Evolutionary conservation across 2,113 vertebrate genomes (phyloP).

Genomic region (Willisornis vidua): DNA sequence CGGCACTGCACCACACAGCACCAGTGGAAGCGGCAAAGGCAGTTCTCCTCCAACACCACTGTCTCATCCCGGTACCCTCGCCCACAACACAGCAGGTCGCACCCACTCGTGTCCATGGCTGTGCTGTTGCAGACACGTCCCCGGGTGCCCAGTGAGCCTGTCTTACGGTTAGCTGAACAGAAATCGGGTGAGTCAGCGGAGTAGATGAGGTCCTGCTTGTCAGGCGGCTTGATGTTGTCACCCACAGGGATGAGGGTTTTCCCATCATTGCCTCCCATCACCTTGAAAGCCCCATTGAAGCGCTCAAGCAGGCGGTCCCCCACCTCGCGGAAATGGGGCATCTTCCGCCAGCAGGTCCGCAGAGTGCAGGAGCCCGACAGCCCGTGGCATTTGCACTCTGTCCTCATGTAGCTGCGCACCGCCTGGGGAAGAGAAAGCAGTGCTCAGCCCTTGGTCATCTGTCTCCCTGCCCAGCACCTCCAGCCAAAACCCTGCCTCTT

Average conservation of each 20-base stretch:
- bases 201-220: constrained; percentile 93
- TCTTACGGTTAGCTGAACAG: constrained; percentile 93
- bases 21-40: constrained; percentile 97
- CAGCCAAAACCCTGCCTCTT: not conserved
- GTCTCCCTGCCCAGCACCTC: not conserved
- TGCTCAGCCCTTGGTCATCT: not conserved
- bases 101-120: constrained; percentile 93
- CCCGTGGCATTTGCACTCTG: constrained; percentile 96
- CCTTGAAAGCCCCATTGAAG: constrained; percentile 94
- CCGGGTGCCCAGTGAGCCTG: constrained; percentile 90
- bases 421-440: constrained; percentile 73
- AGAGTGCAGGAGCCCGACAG: constrained; percentile 95
- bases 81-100: constrained; percentile 94
- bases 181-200: constrained; percentile 95
- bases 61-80: constrained; percentile 90
- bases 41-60: constrained; percentile 93
- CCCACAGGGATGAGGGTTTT: constrained; percentile 93
- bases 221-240: constrained; percentile 90
- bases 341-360: constrained; percentile 97
- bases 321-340: constrained; percentile 95
- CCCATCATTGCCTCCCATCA: constrained; percentile 96
- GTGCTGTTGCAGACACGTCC: constrained; percentile 94
- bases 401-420: constrained; percentile 93
- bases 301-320: constrained; percentile 91
- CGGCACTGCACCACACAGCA: constrained; percentile 97